A percentile compares a stretch with the other conserved stretches of the same genome.
Conservation (phyloP, 2,888 invertebrate genomes). For the Mimumesa dahlbomi region DNA sequence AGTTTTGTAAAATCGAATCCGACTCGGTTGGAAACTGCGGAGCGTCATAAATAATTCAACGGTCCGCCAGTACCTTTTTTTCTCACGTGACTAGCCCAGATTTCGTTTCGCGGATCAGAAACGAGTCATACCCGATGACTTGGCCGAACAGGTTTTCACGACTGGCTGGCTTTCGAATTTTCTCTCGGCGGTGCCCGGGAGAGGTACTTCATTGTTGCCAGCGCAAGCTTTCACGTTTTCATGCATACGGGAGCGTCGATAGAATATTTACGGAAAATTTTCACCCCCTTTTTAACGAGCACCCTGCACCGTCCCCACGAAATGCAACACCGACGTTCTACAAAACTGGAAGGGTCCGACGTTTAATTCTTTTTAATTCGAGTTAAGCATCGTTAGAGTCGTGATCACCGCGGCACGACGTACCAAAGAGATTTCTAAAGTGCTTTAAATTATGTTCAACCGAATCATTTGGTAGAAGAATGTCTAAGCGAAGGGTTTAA, state of each 20-base stretch:
- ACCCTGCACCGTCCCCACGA: too few species aligned
- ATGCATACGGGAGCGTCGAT: constrained; percentile 4
- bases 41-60: constrained; percentile 9
- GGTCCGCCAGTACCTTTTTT: constrained; percentile 14
- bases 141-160: constrained; percentile 61
- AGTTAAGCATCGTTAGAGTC: too few species aligned
- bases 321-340: too few species aligned
- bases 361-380: too few species aligned
- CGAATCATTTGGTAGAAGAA: too few species aligned
- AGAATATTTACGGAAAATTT: too few species aligned
- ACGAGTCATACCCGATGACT: constrained; percentile 48
- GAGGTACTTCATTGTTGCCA: constrained; percentile 27
- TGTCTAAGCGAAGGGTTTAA: too few species aligned
- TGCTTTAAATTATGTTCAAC: too few species aligned
- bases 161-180: constrained; percentile 63
- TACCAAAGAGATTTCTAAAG: too few species aligned
- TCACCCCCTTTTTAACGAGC: too few species aligned
- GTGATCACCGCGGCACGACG: too few species aligned
- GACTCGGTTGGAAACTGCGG: background rate
- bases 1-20: constrained; percentile 4
- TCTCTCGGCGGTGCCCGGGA: constrained; percentile 45
- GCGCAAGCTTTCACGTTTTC: constrained; percentile 53
- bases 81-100: constrained; percentile 8
- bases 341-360: too few species aligned
- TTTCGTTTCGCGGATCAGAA: constrained; percentile 43